Evolutionary conservation across 2,113 vertebrate genomes (phyloP), one percentile per base, ranked within the genome.

Genomic region (Albula glossodonta): DNA sequence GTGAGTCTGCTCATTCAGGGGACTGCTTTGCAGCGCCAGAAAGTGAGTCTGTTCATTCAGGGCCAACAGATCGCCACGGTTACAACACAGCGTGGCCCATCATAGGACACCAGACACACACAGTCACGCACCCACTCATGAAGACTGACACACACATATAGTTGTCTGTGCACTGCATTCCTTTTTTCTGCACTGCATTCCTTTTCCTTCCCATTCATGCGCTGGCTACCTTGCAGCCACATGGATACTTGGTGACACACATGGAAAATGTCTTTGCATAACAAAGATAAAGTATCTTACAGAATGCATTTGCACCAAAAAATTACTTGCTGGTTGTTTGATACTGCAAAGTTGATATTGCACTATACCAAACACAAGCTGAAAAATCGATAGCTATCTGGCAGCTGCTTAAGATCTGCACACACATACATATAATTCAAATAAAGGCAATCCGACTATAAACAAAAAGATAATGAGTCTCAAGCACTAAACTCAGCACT

Each of bases 31-130:
- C 86, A 85, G 90, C 88, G 56, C 87, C 63, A 83, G 83, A 88
- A 90, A 92, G 92, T 92, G 91, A 90, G 92, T 89, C 92, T 91
- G 90, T 90, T 93, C 92, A 92, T 92, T 93, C 92, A 93, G 92
- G 92, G 92, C 92, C 91, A 88, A 81, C 90, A 91, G 89, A 56
- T 56, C 12, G 89, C 90, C 89, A 83, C 77, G 89, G 90, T 92
- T 93, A 56, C 53, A 12, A 41, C 53, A 56, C 53, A 56, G 12
- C 12, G 53, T 12, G 31, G 31, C 31, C 31, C 31, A 41, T 41
- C 31, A 41, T 41, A 41, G 31, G 31, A 41, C 31, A 41, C 31
- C 31, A 41, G 31, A 41, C 53, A 56, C 53, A 56, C 53, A 60
- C 57, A 60, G 57, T 15, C 8, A 60, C 57, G 3, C 57, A 60